phyloP scores from a whole-genome alignment of 2,113 vertebrate species.

The Epinephelus fuscoguttatus region DNA sequence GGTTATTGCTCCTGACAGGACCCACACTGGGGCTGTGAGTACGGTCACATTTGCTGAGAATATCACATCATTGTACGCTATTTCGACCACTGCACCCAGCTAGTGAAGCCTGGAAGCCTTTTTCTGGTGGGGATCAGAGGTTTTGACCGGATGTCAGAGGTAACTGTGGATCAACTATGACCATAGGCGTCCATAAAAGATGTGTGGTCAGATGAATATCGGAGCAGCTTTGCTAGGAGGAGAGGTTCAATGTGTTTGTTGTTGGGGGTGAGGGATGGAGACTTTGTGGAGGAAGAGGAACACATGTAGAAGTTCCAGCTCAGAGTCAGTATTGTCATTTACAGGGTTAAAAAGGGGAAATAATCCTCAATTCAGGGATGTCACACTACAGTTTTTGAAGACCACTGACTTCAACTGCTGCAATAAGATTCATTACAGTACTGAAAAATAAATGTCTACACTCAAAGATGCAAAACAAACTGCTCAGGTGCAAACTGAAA shows the following conservation, averaged over 20 bases:
- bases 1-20: conserved; percentile 82
- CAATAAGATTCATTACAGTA: not conserved
- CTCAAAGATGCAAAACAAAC: not conserved
- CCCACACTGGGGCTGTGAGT: conserved; percentile 77
- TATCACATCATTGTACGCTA: conserved; percentile 60
- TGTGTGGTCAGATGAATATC: conserved; percentile 32
- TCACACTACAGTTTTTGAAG: not conserved
- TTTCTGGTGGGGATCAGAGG: conserved; percentile 47
- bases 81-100: conserved; percentile 58
- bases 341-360: not conserved
- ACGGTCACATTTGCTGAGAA: conserved; percentile 73
- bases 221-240: conserved; percentile 16
- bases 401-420: not conserved
- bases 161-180: conserved; percentile 72
- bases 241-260: not conserved
- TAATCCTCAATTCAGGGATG: not conserved
- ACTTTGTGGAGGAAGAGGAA: not conserved
- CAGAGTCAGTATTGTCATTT: not conserved
- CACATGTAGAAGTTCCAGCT: not conserved
- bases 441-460: not conserved
- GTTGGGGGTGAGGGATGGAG: not conserved
- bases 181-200: conserved; percentile 52
- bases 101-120: conserved; percentile 52
- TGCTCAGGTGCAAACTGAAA: not conserved
- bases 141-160: conserved; percentile 60